phyloP scores from a whole-genome alignment of 1,140 invertebrate species.

The Leptinotarsa lineolata region DNA sequence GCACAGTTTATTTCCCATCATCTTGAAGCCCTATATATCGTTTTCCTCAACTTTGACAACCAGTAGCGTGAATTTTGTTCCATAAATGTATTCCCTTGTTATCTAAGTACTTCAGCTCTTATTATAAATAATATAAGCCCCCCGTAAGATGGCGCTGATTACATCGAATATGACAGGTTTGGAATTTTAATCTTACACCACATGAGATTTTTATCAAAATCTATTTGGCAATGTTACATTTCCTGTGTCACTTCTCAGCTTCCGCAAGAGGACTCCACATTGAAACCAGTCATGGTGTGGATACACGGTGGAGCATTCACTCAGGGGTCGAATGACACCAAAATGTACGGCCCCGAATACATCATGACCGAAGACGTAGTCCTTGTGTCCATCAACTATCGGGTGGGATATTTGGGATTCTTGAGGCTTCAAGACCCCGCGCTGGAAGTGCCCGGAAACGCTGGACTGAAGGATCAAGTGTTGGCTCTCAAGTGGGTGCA shows the following conservation, averaged over 20 bases:
- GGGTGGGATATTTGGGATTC: conserved; percentile 54
- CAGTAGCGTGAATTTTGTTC: no score
- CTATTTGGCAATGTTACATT: no score
- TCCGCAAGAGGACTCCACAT: conserved; percentile 41
- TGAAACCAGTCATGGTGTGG: conserved; percentile 47
- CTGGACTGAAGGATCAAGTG: conserved; percentile 67
- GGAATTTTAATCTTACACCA: no score
- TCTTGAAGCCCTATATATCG: no score
- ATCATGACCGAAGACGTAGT: conserved; percentile 63
- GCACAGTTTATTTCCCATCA: no score
- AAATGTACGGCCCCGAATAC: conserved; percentile 64
- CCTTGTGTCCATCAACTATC: conserved; percentile 58
- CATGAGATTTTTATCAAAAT: no score
- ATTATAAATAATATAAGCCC: no score
- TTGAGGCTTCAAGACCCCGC: conserved; percentile 55
- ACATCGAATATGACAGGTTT: no score
- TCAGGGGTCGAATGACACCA: conserved; percentile 53
- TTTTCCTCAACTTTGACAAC: no score
- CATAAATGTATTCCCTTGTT: no score
- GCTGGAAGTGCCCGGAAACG: conserved; percentile 61
- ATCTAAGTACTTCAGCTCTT: no score
- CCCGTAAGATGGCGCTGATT: no score
- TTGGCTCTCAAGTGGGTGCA: conserved; percentile 66
- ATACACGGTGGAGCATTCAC: conserved; percentile 37
- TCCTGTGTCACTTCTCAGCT: not conserved